These are phyloP conservation scores for Tetheella fluctuosa DNA, from an alignment of 2,888 invertebrate species.

Conservation along the genomic window DNA sequence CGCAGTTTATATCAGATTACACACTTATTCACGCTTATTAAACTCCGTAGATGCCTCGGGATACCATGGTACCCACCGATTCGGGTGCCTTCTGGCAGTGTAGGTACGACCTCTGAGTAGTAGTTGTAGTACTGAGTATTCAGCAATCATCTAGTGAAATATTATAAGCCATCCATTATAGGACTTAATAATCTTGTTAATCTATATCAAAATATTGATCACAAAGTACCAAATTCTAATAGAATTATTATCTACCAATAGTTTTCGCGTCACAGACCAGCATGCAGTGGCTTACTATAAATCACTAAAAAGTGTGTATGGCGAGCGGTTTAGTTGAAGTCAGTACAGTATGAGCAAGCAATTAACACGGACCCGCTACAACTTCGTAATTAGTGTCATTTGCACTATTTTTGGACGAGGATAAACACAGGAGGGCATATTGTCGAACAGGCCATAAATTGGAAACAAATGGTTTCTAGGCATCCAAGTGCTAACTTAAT, in stretches of 20 bases:
- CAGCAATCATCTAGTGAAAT: too few species aligned
- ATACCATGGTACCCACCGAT: too few species aligned
- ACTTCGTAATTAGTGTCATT: slow-evolving; percentile 80
- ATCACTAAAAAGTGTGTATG: neutral
- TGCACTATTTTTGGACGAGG: slow-evolving; percentile 80
- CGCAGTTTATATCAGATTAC: too few species aligned
- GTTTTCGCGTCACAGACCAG: neutral
- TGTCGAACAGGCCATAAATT: slow-evolving; percentile 76
- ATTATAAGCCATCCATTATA: too few species aligned
- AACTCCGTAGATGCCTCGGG: too few species aligned
- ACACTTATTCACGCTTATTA: too few species aligned
- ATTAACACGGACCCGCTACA: slow-evolving; percentile 74
- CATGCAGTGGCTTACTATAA: neutral
- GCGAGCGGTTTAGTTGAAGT: slow-evolving; percentile 55
- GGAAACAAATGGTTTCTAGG: slow-evolving; percentile 75
- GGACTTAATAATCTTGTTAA: neutral
- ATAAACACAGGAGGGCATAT: slow-evolving; percentile 77
- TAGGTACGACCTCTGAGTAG: too few species aligned
- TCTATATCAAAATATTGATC: neutral
- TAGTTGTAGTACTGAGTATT: too few species aligned
- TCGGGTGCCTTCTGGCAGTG: too few species aligned
- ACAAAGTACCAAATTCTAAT: too few species aligned
- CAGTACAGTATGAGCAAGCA: slow-evolving; percentile 67
- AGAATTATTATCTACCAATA: neutral
- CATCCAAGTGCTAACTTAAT: slow-evolving; percentile 78